Evolutionary conservation across 2,797 vertebrate genomes (phyloP), one percentile per base, ranked within the genome.

Genomic region (Mycteria americana): DNA sequence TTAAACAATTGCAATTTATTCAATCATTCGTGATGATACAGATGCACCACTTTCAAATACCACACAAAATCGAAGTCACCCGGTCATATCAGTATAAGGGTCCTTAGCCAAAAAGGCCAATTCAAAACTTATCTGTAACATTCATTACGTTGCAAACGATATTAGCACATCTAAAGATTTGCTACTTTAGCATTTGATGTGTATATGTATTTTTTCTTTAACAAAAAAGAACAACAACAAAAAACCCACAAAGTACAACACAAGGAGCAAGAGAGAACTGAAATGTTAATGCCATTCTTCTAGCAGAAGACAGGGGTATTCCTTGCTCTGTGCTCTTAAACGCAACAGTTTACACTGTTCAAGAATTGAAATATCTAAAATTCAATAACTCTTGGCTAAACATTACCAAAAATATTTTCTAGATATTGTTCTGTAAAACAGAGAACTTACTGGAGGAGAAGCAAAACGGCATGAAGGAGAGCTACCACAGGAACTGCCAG

Each of bases 401-500:
- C 41, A 54, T 50, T 70, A 53, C 15, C 87, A 65, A 39, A 86
- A 80, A 17, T n/a, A 28, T 41, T 87, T 95, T 74, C 46, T 60
- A 41, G 33, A 84, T 48, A 14, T 70, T 24, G 54, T 25, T 93
- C 48, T 85, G 72, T 68, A 96, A 78, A 88, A 54, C 46, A 57
- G 60, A 78, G 57, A 85, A 98, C 99, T 99, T 98, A 99, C 99
- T 77, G 99, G 99, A 95, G 99, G 99, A 91, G 99, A 99, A 96
- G 98, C 99, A 97, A 99, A 99, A 60, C 98, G 99, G 92, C 99
- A 99, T 25, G 99, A 98, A 7, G 99, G 99, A 43, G 99, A 99
- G 97, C 98, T 99, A 75, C 99, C 98, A 87, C 98, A 99, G 94
- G 99, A 98, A 95, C 98, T 99, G 97, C 99, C 99, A 3, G 98